Conservation (phyloP, 92 coral and sea anemone genomes). For the Phenganax marumi region DNA sequence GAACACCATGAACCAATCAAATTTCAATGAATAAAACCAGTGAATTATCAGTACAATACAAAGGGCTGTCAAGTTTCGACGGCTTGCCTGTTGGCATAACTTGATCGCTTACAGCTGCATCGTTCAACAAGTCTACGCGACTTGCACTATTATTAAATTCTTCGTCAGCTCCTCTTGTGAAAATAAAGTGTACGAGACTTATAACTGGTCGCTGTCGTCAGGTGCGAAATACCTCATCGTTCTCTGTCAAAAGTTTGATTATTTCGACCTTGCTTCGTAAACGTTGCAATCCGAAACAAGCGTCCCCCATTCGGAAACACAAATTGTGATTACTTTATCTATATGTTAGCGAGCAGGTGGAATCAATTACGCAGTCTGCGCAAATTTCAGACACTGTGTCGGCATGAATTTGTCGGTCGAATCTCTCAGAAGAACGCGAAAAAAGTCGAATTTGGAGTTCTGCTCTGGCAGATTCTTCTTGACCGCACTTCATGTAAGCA, state of each 20-base stretch:
- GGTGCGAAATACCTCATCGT: conserved; percentile 46
- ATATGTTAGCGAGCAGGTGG: conserved; percentile 24
- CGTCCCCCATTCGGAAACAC: conserved; percentile 33
- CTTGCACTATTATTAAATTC: conserved; percentile 43
- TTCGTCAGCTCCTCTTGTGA: conserved; percentile 34
- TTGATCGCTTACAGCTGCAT: conserved; percentile 51
- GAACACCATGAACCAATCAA: conserved; percentile 40
- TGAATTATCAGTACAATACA: conserved; percentile 44
- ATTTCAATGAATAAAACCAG: conserved; percentile 36
- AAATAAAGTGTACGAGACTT: conserved; percentile 28
- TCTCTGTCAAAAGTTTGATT: conserved; percentile 32
- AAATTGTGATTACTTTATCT: conserved; percentile 11
- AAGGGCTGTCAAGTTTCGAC: conserved; percentile 46
- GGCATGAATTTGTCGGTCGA: conserved; percentile 31
- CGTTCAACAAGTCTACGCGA: conserved; percentile 51
- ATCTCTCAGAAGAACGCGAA: conserved; percentile 14
- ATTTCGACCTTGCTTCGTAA: neutral
- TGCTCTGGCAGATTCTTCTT: conserved; percentile 1
- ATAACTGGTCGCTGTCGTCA: conserved; percentile 15
- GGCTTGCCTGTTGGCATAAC: conserved; percentile 47
- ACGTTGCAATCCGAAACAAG: conserved; percentile 26
- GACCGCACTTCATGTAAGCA: conserved; percentile 10
- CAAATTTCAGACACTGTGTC: conserved; percentile 34
- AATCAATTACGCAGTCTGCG: conserved; percentile 29
- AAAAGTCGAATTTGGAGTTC: neutral